Base-by-base conservation (phyloP, 2,113 vertebrate genomes). In the Platycercus adscitus region DNA sequence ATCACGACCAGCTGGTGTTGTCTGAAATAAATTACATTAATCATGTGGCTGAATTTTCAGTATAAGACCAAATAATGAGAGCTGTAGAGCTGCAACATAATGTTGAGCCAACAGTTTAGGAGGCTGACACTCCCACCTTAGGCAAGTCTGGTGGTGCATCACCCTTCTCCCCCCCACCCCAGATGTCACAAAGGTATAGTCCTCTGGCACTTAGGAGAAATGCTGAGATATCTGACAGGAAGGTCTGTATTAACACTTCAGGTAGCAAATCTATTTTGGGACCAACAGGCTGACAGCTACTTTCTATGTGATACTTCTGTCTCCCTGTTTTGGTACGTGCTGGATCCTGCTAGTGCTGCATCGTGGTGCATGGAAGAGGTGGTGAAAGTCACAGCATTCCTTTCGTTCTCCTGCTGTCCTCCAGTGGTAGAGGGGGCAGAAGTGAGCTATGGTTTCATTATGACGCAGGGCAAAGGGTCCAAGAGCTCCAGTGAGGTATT, bases 11-110 rank as follows among this genome's bases (percentile, higher is more conserved):
- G 68, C 86, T 93, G 92, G 68, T 50, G 43, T 58, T 91, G 28
- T 90, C 58, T 53, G 31, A 86, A 90, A 92, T 25, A 83, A 86
- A 90, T 83, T 83, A 9, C 31, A 15, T 66, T 95, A 92, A 93
- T 92, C 88, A 86, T 55, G 43, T 8, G 3, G 13, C 26, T 87
- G 46, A 86, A 66, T 93, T 94, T 89, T 88, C 77, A 81, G 46
- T 56, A n/a, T 24, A 89, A 80, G 44, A 49, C 55, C 55, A 93
- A 81, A 94, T 90, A 83, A 70, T 20, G 21, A 65, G 84, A 76
- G 13, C 20, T 70, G 60, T 43, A 90, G 86, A 91, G 41, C 43
- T 78, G 44, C 46, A 90, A 82, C 64, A 58, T 78, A 80, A 73
- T 37, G 73, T 72, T 41, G 33, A 79, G 26, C 88, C 76, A 85